Evolutionary conservation across 30 jellyfish, hydroid and myxozoan genomes (phyloP).

Genomic region (Aurelia sp.): DNA sequence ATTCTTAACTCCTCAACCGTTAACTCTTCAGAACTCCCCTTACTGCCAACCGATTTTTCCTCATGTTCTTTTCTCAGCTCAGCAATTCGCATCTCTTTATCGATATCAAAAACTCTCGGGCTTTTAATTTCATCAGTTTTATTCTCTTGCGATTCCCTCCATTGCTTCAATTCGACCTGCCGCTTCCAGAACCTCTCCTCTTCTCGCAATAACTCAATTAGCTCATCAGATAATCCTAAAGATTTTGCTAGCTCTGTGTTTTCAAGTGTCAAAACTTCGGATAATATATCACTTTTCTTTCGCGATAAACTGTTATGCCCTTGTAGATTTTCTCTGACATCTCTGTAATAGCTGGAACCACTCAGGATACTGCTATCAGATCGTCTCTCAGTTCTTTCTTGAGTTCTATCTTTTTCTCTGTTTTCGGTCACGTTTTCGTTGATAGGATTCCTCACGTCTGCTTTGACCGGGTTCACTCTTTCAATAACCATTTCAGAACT

Average conservation of each 20-base stretch:
- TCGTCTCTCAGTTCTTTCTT: background rate
- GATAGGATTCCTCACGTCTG: too few relatives aligned
- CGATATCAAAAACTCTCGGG: slow-evolving; percentile 47
- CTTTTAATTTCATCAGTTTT: background rate
- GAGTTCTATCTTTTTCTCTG: background rate
- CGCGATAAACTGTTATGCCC: slow-evolving; percentile 30
- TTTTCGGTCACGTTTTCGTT: background rate
- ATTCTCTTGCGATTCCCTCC: slow-evolving; percentile 84
- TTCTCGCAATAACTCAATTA: slow-evolving; percentile 60
- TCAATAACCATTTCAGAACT: background rate
- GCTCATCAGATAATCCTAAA: slow-evolving; percentile 77
- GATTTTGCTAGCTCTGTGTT: slow-evolving; percentile 65
- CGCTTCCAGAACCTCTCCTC: slow-evolving; percentile 80
- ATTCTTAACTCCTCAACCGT: slow-evolving; percentile 52
- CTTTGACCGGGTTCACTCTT: background rate
- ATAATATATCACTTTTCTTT: slow-evolving; percentile 25
- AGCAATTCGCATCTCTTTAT: slow-evolving; percentile 67
- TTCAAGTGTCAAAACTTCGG: slow-evolving; percentile 40
- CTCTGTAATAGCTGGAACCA: slow-evolving; percentile 63
- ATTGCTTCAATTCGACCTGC: slow-evolving; percentile 64
- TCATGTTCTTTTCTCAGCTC: slow-evolving; percentile 65
- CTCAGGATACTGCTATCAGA: slow-evolving; percentile 9
- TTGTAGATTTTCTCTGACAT: slow-evolving; percentile 45
- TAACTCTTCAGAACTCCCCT: slow-evolving; percentile 8
- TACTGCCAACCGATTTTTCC: background rate